Conservation (phyloP, 1,140 invertebrate species). For the Dendrolimus punctatus region DNA sequence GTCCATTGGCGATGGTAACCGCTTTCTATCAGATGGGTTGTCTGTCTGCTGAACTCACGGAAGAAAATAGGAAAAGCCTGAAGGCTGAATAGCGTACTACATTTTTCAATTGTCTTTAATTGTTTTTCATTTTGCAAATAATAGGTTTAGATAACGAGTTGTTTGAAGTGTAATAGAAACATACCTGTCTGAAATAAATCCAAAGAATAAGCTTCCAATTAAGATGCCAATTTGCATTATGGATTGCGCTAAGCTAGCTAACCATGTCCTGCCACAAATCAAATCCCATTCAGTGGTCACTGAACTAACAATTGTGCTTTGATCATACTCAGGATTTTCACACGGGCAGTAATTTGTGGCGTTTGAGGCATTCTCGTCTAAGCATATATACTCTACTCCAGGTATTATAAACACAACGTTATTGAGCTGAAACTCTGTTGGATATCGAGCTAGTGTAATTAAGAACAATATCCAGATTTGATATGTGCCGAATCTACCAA, state of each 20-base stretch:
- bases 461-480: conserved; percentile 74
- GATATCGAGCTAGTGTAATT: conserved; percentile 75
- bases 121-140: no score
- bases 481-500: conserved; percentile 46
- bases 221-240: conserved; percentile 70
- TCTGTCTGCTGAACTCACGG: no score
- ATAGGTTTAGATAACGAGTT: no score
- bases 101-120: no score
- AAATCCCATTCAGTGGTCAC: conserved; percentile 71
- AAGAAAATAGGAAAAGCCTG: no score
- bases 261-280: conserved; percentile 60
- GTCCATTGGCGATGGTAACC: no score
- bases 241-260: conserved; percentile 69
- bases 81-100: no score
- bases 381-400: conserved; percentile 74
- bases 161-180: conserved; percentile 4
- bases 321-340: conserved; percentile 59
- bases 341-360: conserved; percentile 58
- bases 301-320: conserved; percentile 52
- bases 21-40: no score
- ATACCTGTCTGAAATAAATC: conserved; percentile 67
- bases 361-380: conserved; percentile 41
- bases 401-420: conserved; percentile 80
- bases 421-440: conserved; percentile 78
- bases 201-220: conserved; percentile 67